phyloP scores from a whole-genome alignment of 2,888 invertebrate genomes.

The Ischnus inquisitorius region DNA sequence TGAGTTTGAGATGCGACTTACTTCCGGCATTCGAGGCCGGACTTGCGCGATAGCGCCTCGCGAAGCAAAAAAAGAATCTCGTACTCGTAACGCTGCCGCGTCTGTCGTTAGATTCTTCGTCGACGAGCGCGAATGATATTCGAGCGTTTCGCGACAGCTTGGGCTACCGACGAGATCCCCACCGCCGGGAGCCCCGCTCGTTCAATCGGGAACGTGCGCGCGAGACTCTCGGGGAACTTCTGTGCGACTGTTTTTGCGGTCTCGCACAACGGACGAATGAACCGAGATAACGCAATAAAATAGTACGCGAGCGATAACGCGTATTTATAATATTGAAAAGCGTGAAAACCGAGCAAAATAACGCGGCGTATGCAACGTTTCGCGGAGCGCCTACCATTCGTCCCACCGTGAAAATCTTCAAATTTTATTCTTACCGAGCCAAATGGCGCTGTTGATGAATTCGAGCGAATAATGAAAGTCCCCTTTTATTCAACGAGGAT shows the following conservation, averaged over 20 bases:
- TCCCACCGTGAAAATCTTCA: background rate
- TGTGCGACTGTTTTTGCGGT: slow-evolving; percentile 73
- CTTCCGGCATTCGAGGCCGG: no score
- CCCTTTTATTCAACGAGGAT: no score
- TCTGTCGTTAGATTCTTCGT: background rate
- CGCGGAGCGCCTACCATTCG: background rate
- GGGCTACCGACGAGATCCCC: slow-evolving; percentile 7
- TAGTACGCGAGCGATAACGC: slow-evolving; percentile 80
- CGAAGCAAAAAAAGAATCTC: background rate
- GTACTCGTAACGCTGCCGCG: background rate
- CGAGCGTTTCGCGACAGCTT: slow-evolving; percentile 8
- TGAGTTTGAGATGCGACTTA: no score
- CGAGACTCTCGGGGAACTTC: slow-evolving; percentile 27
- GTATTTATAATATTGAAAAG: slow-evolving; percentile 79
- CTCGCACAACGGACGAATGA: slow-evolving; percentile 80
- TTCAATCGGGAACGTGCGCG: slow-evolving; percentile 42
- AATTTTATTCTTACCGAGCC: background rate
- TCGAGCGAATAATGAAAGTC: no score
- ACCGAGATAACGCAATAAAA: slow-evolving; percentile 82
- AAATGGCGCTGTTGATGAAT: background rate
- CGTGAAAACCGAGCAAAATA: slow-evolving; percentile 60
- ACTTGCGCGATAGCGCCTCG: no score
- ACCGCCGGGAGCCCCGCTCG: no score
- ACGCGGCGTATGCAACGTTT: slow-evolving; percentile 25
- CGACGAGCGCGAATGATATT: background rate